Evolutionary conservation across 2,888 invertebrate species (phyloP), one percentile per base, ranked within the genome.

Genomic region (Rambutsinella grinnellia): DNA sequence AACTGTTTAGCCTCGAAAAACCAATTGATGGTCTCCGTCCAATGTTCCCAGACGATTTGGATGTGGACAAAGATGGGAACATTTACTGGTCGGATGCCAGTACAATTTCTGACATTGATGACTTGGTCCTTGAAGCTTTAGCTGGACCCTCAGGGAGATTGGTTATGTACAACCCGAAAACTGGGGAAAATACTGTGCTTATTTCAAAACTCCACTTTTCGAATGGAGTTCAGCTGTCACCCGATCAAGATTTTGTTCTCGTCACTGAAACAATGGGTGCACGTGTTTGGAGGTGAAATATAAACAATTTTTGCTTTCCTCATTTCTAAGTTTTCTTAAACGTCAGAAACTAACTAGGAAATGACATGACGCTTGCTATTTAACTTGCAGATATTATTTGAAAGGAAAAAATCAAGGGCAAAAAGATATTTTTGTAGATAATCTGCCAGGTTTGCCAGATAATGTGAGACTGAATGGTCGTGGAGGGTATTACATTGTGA

Each of bases 81-180:
- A 88, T 98, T 24, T 97, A 94, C 86, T 95, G 96, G 92, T 93
- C 95, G 0, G 94, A 96, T 85, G 94, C 96, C 0, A 90, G 91
- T 57, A 90, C 91, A 15, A 92, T 93, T 78, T 94, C 93, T 86
- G 84, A 86, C 1, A 86, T 97, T 46, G 88, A 92, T 10, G 26
- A 54, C 15, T 28, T 70, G 24, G 17, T 70, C 1, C 15, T 66
- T 3, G 79, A 79, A 71, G 56, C 67, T 0, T 58, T 75, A 2
- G 79, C 72, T 2, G 60, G 51, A 6, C 74, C 78, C 5, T 60
- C 56, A 17, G 82, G 77, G 86, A 96, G 97, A 86, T 87, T 97
- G 56, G 88, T 97, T 70, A 90, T 92, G 85, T 95, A 94, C 86
- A 90, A 95, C 86, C 91, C 93, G 0, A 90, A 90, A 61, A 93